phyloP scores from a whole-genome alignment of 2,888 invertebrate species.

The Achlya flavicornis region DNA sequence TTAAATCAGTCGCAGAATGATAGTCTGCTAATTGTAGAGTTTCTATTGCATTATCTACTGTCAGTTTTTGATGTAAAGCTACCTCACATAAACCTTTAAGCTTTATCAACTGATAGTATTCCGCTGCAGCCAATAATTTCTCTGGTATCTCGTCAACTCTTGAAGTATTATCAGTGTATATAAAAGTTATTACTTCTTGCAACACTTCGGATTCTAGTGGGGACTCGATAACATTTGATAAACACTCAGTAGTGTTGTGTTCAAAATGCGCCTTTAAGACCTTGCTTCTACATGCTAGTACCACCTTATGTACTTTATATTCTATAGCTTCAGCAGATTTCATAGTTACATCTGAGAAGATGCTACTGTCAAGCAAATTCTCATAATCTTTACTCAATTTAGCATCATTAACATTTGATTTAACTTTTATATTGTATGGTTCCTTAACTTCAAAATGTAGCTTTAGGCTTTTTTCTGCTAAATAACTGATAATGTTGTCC shows the following conservation, averaged over 20 bases:
- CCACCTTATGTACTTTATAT: constrained; percentile 72
- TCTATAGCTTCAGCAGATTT: constrained; percentile 68
- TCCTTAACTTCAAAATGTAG: constrained; percentile 74
- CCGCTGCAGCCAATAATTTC: constrained; percentile 71
- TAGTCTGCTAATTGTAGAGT: constrained; percentile 72
- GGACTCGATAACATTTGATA: constrained; percentile 69
- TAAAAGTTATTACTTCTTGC: constrained; percentile 68
- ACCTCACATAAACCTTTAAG: constrained; percentile 74
- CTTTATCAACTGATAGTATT: constrained; percentile 71
- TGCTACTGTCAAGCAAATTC: constrained; percentile 65
- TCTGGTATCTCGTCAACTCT: constrained; percentile 74
- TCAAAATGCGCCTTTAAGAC: constrained; percentile 77
- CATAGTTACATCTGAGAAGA: constrained; percentile 74
- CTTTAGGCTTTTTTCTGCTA: constrained; percentile 65
- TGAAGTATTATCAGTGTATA: constrained; percentile 75
- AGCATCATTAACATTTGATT: constrained; percentile 58
- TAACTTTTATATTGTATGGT: constrained; percentile 70
- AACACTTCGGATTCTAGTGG: constrained; percentile 69
- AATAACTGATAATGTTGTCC: constrained; percentile 58
- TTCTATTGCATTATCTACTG: constrained; percentile 76
- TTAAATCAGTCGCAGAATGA: constrained; percentile 68
- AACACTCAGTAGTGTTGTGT: constrained; percentile 72
- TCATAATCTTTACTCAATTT: constrained; percentile 72
- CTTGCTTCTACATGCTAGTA: constrained; percentile 71
- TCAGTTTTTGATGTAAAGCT: constrained; percentile 70